These are phyloP conservation scores for Xestia xanthographa DNA, from an alignment of 2,888 invertebrate species.

Conservation along the genomic window DNA sequence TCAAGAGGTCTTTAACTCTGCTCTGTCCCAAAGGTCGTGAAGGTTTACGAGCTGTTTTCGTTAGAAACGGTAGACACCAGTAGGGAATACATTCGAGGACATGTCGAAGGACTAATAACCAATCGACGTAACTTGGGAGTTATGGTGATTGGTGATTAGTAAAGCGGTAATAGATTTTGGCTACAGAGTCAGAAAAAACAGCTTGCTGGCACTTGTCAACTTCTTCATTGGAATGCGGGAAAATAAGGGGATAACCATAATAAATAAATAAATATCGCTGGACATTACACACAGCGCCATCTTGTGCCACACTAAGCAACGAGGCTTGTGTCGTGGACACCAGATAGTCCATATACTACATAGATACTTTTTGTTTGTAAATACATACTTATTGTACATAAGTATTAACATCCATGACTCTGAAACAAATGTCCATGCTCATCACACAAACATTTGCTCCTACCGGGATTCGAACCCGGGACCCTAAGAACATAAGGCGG, in stretches of 20 bases:
- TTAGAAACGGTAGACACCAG: not conserved
- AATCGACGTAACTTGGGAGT: not conserved
- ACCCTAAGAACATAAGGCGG: too few species aligned
- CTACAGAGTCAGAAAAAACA: not conserved
- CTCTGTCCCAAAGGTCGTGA: not conserved
- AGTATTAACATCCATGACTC: too few species aligned
- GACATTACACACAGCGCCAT: too few species aligned
- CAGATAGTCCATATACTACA: too few species aligned
- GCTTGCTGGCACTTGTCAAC: not conserved
- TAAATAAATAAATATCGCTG: too few species aligned
- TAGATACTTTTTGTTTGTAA: too few species aligned
- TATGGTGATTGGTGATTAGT: not conserved
- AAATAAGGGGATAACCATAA: not conserved
- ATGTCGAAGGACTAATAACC: not conserved
- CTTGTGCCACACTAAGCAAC: too few species aligned
- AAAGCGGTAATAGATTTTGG: not conserved
- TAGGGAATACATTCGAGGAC: constrained; percentile 18
- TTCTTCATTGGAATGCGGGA: not conserved
- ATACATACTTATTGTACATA: too few species aligned
- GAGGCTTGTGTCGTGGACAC: too few species aligned
- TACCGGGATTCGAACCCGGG: too few species aligned
- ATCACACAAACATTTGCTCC: too few species aligned
- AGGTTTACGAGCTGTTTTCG: not conserved
- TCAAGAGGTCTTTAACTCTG: not conserved
- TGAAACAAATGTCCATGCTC: too few species aligned